These are phyloP conservation scores for Melanotaenia maccullochi DNA, from an alignment of 2,797 vertebrate genomes.

Conservation along the genomic window DNA sequence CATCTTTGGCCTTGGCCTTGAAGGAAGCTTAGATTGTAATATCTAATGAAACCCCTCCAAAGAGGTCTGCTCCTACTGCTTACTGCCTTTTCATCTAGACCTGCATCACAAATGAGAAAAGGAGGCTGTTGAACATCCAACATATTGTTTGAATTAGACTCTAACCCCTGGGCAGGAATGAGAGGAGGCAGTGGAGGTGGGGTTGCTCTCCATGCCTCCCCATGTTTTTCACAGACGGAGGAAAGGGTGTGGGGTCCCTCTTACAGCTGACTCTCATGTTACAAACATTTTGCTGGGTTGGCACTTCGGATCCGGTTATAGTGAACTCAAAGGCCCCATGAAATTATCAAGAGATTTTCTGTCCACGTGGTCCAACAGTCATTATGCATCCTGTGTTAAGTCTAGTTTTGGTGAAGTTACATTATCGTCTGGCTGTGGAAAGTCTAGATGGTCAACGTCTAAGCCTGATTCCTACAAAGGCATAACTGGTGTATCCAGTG, in stretches of 20 bases:
- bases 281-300: slow-evolving; percentile 65
- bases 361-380: slow-evolving; percentile 46
- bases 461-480: slow-evolving; percentile 33
- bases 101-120: slow-evolving; percentile 66
- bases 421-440: slow-evolving; percentile 38
- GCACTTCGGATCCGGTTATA: slow-evolving; percentile 54
- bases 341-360: slow-evolving; percentile 55
- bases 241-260: slow-evolving; percentile 64
- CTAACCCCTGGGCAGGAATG: slow-evolving; percentile 61
- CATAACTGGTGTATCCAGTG: slow-evolving; percentile 17
- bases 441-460: slow-evolving; percentile 33
- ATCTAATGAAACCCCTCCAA: slow-evolving; percentile 76
- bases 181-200: slow-evolving; percentile 13
- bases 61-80: slow-evolving; percentile 68
- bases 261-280: slow-evolving; percentile 67
- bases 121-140: slow-evolving; percentile 68
- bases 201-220: slow-evolving; percentile 39
- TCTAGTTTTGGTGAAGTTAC: slow-evolving; percentile 33
- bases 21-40: slow-evolving; percentile 77
- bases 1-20: slow-evolving; percentile 81
- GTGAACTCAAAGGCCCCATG: slow-evolving; percentile 63
- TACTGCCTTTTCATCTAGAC: slow-evolving; percentile 72
- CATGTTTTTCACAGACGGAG: slow-evolving; percentile 67
- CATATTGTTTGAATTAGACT: slow-evolving; percentile 80
- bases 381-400: slow-evolving; percentile 55